Base-by-base conservation (phyloP, 1,140 invertebrate species). In the Lepidurus arcticus region DNA sequence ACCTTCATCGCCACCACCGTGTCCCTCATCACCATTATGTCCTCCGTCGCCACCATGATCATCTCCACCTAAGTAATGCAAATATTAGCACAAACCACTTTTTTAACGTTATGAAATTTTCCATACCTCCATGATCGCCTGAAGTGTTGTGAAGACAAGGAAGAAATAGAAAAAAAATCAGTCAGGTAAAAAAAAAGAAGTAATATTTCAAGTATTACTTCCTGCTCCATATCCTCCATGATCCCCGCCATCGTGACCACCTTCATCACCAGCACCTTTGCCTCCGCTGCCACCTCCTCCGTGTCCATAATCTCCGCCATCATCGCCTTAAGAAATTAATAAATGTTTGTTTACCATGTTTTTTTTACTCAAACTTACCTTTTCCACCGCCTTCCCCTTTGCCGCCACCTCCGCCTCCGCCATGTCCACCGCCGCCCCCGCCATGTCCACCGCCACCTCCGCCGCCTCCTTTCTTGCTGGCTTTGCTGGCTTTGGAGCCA, bases 11-110 rank as follows among this genome's bases (percentile, higher is more conserved):
- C 34, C 34, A 42, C 65, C 77, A 8, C 79, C 42, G 9, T 76
- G 76, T 74, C 42, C 76, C 21, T 78, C 76, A 44, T 78, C 53
- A 16, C 34, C 76, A 44, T 34, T n/a, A 16, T 65, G 53, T 65
- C 53, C 53, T 7, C 53, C 53, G 53, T 65, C 53, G 34, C 34
- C 34, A 13, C 53, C 53, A 16, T 65, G 53, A 65, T 65, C 53
- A 3, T 65, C 53, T 7, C 53, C 53, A 65, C 53, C 53, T 65
- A 65, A 9, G 53, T 21, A 9, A 65, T 21, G 16, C 13, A 16
- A 65, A 65, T 8, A 7, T 65, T 21, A 65, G 1, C 13, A 65
- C 53, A 9, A 65, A n/a, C 53, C 53, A 65, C 16, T 16, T 65
- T 65, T 7, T 34, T 34, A 34, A 34, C 34, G 34, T 34, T 4